Percentiles rank a stretch among this genome's conserved stretches.
Evolutionary conservation across 2,888 invertebrate species (phyloP).

Genomic region (Cancer borealis): DNA sequence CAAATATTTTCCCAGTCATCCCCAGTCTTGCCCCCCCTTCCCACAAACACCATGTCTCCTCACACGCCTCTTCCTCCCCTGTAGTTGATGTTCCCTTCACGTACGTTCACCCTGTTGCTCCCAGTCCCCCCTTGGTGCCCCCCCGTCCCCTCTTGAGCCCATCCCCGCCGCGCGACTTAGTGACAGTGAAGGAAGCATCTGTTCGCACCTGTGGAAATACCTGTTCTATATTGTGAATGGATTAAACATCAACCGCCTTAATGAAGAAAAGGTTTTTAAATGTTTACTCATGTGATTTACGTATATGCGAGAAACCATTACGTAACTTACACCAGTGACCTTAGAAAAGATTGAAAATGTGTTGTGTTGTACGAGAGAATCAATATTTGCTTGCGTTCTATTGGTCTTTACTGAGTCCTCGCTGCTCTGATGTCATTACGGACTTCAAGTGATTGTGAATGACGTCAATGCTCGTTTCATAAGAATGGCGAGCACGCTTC

Average conservation of each 20-base stretch:
- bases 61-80: conserved; percentile 10
- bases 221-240: not conserved
- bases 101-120: not conserved
- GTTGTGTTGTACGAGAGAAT: not conserved
- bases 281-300: too few species aligned
- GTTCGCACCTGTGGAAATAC: not conserved
- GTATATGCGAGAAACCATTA: not conserved
- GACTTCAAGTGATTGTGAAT: not conserved
- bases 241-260: not conserved
- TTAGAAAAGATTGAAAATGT: not conserved
- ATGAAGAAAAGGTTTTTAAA: not conserved
- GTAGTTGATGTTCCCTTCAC: not conserved
- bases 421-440: not conserved
- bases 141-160: not conserved
- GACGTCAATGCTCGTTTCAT: not conserved
- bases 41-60: not conserved
- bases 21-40: not conserved
- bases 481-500: not conserved
- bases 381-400: not conserved
- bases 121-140: conserved; percentile 2
- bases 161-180: not conserved
- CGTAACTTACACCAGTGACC: not conserved
- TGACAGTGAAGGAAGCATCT: not conserved
- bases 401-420: not conserved
- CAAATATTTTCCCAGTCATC: not conserved